Percentiles rank a stretch among this genome's conserved stretches.
These are phyloP conservation scores for Cossypha caffra DNA, from an alignment of 2,797 vertebrate species.

Conservation along the genomic window DNA sequence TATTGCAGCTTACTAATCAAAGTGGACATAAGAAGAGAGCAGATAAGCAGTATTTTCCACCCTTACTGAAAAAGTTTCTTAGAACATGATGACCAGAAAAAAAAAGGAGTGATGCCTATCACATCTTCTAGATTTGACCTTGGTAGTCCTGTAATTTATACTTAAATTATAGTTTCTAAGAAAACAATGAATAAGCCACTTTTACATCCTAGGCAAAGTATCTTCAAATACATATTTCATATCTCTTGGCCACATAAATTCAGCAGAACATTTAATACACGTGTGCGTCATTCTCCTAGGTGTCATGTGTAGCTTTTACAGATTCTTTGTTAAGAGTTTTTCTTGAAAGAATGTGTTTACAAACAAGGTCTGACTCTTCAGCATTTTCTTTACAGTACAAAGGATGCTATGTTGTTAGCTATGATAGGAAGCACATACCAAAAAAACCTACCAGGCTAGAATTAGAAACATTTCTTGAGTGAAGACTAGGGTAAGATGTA, in stretches of 20 bases:
- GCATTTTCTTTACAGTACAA: background rate
- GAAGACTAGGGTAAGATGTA: background rate
- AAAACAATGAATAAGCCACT: background rate
- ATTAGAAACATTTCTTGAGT: background rate
- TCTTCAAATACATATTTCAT: background rate
- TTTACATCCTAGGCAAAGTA: background rate
- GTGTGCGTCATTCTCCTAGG: background rate
- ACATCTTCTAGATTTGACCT: background rate
- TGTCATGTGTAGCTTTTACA: background rate
- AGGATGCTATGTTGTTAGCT: background rate
- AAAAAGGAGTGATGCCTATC: background rate
- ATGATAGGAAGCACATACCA: background rate
- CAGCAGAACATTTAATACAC: background rate
- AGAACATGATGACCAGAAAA: background rate
- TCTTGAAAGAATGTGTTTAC: background rate
- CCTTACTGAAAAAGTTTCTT: background rate
- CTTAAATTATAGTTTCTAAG: background rate
- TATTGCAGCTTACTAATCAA: background rate
- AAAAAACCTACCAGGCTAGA: background rate
- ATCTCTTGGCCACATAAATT: background rate
- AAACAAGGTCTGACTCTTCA: background rate
- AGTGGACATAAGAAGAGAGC: background rate
- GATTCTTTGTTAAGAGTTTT: background rate
- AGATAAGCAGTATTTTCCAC: background rate
- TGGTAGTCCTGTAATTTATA: background rate